These are phyloP conservation scores for Lampropteryx suffumata DNA, from an alignment of 2,888 invertebrate genomes.

Conservation along the genomic window DNA sequence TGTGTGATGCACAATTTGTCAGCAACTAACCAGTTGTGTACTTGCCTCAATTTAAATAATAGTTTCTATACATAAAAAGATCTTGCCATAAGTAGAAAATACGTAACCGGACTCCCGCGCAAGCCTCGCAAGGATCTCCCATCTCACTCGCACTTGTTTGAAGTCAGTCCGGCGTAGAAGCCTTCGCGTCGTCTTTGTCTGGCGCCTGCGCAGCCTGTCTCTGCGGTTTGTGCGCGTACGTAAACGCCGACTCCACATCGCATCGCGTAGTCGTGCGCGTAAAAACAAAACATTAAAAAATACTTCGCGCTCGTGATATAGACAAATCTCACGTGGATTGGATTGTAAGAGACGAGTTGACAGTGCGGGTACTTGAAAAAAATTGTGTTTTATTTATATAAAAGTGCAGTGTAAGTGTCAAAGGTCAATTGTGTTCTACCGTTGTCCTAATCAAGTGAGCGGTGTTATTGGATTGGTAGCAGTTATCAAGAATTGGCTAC, in stretches of 20 bases:
- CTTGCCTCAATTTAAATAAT: slow-evolving; percentile 52
- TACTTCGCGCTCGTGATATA: slow-evolving; percentile 24
- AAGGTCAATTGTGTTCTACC: slow-evolving; percentile 37
- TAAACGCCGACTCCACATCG: slow-evolving; percentile 66
- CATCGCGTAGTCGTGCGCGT: slow-evolving; percentile 61
- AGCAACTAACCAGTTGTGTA: slow-evolving; percentile 39
- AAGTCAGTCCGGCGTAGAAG: slow-evolving; percentile 58
- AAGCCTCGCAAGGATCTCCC: slow-evolving; percentile 51
- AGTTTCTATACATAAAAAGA: slow-evolving; percentile 60
- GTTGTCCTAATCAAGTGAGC: slow-evolving; percentile 66
- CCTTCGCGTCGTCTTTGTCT: slow-evolving; percentile 68
- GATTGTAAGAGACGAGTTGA: slow-evolving; percentile 18
- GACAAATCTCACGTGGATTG: slow-evolving; percentile 19
- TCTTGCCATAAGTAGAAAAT: slow-evolving; percentile 60
- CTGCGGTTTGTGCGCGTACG: slow-evolving; percentile 53
- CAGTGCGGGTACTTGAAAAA: slow-evolving; percentile 20
- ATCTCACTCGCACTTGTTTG: slow-evolving; percentile 58
- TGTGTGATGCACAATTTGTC: slow-evolving; percentile 28
- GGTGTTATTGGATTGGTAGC: slow-evolving; percentile 62
- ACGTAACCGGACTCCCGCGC: slow-evolving; percentile 77
- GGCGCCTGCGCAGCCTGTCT: slow-evolving; percentile 69
- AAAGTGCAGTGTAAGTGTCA: slow-evolving; percentile 59
- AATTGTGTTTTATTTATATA: slow-evolving; percentile 15
- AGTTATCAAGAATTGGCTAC: slow-evolving; percentile 58
- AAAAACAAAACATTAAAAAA: slow-evolving; percentile 29